phyloP scores from a whole-genome alignment of 2,113 vertebrate genomes.

The Atlantisia rogersi region DNA sequence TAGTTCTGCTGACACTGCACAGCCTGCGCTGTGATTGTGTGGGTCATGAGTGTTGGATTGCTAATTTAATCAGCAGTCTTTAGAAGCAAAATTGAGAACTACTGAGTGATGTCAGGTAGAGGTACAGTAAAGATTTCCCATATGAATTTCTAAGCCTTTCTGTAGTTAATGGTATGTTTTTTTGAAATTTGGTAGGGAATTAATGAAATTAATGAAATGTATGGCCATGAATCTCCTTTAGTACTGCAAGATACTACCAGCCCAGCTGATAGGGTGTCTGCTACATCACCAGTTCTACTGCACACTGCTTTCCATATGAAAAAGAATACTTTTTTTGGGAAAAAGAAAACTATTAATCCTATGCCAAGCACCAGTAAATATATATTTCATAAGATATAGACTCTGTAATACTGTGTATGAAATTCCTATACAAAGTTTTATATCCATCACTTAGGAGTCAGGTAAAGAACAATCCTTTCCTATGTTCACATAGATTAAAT shows the following conservation, averaged over 20 bases:
- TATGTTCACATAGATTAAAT: neutral
- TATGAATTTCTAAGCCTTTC: slow-evolving; percentile 15
- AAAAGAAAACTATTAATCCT: neutral
- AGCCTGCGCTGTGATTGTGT: accelerated
- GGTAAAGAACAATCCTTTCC: neutral
- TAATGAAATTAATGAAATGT: neutral
- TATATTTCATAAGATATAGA: neutral
- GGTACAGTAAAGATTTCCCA: neutral
- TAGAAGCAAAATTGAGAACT: neutral
- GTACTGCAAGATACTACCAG: neutral
- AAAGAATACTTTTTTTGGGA: neutral
- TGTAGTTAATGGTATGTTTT: neutral
- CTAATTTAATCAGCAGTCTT: neutral
- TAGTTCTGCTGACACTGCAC: neutral
- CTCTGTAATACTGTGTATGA: neutral
- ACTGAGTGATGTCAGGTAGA: neutral
- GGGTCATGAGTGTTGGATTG: neutral
- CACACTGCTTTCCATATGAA: neutral
- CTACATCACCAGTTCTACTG: neutral
- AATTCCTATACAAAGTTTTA: neutral
- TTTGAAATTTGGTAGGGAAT: slow-evolving; percentile 33
- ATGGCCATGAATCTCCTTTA: neutral
- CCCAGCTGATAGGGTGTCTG: too few species aligned
- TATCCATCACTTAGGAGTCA: neutral
- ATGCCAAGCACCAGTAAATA: neutral